These are phyloP conservation scores for Epinotia nisella DNA, from an alignment of 2,888 invertebrate genomes.

Conservation along the genomic window DNA sequence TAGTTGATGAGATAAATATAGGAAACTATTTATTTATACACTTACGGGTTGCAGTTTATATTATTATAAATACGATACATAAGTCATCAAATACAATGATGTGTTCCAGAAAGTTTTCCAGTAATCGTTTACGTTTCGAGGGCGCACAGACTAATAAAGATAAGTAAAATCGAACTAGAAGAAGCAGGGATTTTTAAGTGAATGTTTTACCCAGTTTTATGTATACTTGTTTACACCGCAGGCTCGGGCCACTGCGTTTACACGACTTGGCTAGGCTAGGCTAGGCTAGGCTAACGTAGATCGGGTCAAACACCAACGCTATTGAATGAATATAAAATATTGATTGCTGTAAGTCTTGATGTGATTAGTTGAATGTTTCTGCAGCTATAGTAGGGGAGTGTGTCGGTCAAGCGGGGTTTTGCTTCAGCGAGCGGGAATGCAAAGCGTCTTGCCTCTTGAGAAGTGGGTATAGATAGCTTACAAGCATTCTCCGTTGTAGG, in stretches of 20 bases:
- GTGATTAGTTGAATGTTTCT: slow-evolving; percentile 40
- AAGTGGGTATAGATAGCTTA: not conserved
- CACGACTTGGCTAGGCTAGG: slow-evolving; percentile 5
- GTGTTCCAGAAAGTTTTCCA: slow-evolving; percentile 82
- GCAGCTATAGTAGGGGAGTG: slow-evolving; percentile 15
- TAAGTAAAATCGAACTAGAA: slow-evolving; percentile 67
- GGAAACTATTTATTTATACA: slow-evolving; percentile 42
- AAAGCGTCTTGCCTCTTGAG: not conserved
- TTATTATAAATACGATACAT: slow-evolving; percentile 48
- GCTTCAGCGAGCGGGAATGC: not conserved
- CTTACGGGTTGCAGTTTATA: slow-evolving; percentile 42
- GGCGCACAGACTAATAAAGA: slow-evolving; percentile 58
- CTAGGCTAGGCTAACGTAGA: slow-evolving; percentile 9
- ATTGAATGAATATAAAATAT: slow-evolving; percentile 16
- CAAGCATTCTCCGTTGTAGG: not conserved
- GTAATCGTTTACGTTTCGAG: slow-evolving; percentile 61
- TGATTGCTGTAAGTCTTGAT: slow-evolving; percentile 26
- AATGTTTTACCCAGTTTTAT: slow-evolving; percentile 53
- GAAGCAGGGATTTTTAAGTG: slow-evolving; percentile 77
- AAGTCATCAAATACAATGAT: slow-evolving; percentile 60
- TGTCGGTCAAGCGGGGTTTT: slow-evolving; percentile 9
- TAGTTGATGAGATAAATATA: slow-evolving; percentile 39
- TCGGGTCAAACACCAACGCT: slow-evolving; percentile 30
- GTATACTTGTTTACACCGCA: slow-evolving; percentile 30
- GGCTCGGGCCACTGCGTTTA: slow-evolving; percentile 24